Base-by-base conservation (phyloP, 1,140 invertebrate species). In the Magallana angulata region DNA sequence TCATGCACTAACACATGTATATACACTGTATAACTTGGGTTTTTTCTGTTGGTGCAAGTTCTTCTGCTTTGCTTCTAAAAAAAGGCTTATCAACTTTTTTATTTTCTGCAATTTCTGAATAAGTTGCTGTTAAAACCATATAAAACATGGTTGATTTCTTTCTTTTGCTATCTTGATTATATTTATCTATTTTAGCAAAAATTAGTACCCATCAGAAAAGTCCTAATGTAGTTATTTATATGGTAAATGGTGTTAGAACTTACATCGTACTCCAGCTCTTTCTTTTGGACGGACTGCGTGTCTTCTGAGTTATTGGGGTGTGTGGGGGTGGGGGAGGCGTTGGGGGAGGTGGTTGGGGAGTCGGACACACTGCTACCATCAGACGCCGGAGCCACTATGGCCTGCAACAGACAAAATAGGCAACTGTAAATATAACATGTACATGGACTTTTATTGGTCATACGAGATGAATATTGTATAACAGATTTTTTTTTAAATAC, bases 301-400 rank as follows among this genome's bases (percentile, higher is more conserved):
- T 59, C 59, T 84, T 60, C 82, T 60, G 57, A 12, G 86, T 88
- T 92, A 76, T 83, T 82, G 16, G 89, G 89, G 82, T 91, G 88
- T 62, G 90, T 88, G 6, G 91, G 89, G 18, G 90, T 90, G 87
- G 91, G 90, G 57, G 91, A 92, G 71, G 90, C 88, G 86, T 85
- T 91, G 83, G 91, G 93, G 88, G 89, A 92, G 86, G 92, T 91
- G 68, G 91, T 92, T 24, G 93, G 93, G 48, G 93, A 93, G 89
- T 92, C 92, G 14, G 92, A 91, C 82, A 92, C 90, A 90, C 90
- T 89, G 62, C 85, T 82, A 24, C 85, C 85, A 48, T 89, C 88
- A 30, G 88, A 86, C 18, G 76, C 64, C 71, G 85, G 85, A 30
- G 24, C 68, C 11, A 12, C 83, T 85, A 83, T 24, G 24, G 24